Conservation (phyloP, 2,888 invertebrate species). For the Dynastes maya region DNA sequence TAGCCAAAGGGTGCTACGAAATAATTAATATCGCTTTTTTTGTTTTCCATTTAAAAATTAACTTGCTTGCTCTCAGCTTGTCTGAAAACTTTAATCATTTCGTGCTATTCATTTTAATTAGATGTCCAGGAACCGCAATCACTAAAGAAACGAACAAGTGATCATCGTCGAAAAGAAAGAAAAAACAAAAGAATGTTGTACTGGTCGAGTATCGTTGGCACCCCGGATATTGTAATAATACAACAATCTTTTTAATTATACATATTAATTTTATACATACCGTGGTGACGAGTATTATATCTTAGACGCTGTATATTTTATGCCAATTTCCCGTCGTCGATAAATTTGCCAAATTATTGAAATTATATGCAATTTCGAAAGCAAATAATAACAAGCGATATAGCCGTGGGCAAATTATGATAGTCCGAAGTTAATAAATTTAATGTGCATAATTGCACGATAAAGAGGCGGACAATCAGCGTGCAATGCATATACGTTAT, state of each 20-base stretch:
- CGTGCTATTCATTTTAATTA: conserved; percentile 23
- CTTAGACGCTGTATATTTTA: conserved; percentile 31
- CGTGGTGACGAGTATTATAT: conserved; percentile 17
- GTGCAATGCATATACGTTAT: conserved; percentile 43
- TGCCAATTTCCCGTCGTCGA: conserved; percentile 26
- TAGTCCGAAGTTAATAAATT: conserved; percentile 49
- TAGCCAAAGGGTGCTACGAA: not conserved
- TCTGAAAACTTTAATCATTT: conserved; percentile 8
- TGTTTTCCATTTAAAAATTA: conserved; percentile 10
- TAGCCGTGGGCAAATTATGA: conserved; percentile 48
- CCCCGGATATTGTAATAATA: not conserved
- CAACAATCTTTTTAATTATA: conserved; percentile 12
- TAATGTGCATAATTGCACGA: conserved; percentile 51
- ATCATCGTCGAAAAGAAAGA: not conserved
- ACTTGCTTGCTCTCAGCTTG: not conserved
- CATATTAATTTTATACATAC: conserved; percentile 18
- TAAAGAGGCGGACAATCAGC: conserved; percentile 51
- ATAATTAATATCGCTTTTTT: conserved; percentile 6
- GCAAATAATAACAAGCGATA: conserved; percentile 41
- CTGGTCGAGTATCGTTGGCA: not conserved
- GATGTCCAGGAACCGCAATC: conserved; percentile 4
- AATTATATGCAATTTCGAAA: conserved; percentile 47
- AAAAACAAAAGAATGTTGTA: conserved; percentile 9
- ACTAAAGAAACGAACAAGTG: not conserved
- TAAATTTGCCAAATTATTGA: conserved; percentile 46